A percentile compares a stretch with the other conserved stretches of the same genome.
phyloP scores from a whole-genome alignment of 2,797 vertebrate genomes.

The Xerus rutilus region DNA sequence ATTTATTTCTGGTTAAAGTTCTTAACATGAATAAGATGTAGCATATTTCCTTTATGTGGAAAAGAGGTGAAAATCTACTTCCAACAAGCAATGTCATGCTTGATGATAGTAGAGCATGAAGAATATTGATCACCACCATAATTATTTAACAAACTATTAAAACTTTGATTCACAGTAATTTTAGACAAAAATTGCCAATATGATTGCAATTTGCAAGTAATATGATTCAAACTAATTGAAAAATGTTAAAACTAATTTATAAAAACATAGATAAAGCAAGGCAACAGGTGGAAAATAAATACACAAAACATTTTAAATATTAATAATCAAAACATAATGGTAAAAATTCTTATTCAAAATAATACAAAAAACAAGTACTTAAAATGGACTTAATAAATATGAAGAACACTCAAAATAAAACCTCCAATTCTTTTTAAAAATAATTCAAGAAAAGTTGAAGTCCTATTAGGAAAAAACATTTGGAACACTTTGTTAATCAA shows the following conservation, averaged over 20 bases:
- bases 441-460: constrained; percentile 1
- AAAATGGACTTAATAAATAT: constrained; percentile 43
- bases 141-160: neutral
- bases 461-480: neutral
- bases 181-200: constrained; percentile 30
- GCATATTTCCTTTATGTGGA: neutral
- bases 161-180: constrained; percentile 19
- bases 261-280: neutral
- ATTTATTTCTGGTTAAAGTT: constrained; percentile 32
- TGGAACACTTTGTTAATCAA: neutral
- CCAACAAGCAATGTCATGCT: neutral
- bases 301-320: neutral
- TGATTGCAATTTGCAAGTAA: neutral
- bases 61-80: neutral
- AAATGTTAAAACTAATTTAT: constrained; percentile 34
- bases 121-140: neutral
- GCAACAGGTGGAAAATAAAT: neutral
- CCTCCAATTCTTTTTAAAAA: neutral
- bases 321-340: constrained; percentile 13
- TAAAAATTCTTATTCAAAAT: neutral
- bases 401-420: neutral
- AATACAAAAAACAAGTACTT: constrained; percentile 22
- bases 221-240: neutral
- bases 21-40: neutral
- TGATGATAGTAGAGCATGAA: neutral